Conservation (phyloP, 1,140 invertebrate genomes). For the Andrena cerasifolii region DNA sequence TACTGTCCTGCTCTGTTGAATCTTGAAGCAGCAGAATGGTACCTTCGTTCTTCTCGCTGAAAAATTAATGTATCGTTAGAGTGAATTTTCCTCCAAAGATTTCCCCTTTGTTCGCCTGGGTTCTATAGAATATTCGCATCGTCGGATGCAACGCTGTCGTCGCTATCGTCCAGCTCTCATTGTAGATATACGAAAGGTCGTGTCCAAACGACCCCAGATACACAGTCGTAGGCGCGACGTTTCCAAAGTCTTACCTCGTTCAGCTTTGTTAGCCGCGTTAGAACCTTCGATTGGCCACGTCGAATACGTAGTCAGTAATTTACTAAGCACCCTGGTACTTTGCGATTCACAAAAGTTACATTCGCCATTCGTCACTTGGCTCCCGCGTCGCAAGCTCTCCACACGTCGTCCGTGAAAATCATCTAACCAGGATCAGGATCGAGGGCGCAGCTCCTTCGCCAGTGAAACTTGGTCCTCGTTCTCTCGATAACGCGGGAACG, state of each 20-base stretch:
- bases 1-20: no score
- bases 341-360: no score
- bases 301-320: no score
- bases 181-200: constrained; percentile 66
- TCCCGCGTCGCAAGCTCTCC: no score
- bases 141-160: constrained; percentile 17
- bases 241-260: constrained; percentile 16
- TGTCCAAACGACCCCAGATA: constrained; percentile 47
- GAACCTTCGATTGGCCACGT: no score
- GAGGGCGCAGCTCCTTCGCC: no score
- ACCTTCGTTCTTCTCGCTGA: no score
- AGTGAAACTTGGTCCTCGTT: background rate
- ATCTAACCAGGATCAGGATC: no score
- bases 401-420: no score
- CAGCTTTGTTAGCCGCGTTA: no score
- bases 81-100: background rate
- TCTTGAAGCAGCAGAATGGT: background rate
- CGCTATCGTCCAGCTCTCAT: constrained; percentile 49
- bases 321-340: background rate
- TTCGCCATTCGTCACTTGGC: no score
- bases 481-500: background rate
- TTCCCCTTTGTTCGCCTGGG: background rate
- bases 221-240: constrained; percentile 65
- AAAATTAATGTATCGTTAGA: no score
- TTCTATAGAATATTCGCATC: constrained; percentile 17